These are phyloP conservation scores for Eulithis testata DNA, from an alignment of 2,888 invertebrate genomes.

Conservation along the genomic window DNA sequence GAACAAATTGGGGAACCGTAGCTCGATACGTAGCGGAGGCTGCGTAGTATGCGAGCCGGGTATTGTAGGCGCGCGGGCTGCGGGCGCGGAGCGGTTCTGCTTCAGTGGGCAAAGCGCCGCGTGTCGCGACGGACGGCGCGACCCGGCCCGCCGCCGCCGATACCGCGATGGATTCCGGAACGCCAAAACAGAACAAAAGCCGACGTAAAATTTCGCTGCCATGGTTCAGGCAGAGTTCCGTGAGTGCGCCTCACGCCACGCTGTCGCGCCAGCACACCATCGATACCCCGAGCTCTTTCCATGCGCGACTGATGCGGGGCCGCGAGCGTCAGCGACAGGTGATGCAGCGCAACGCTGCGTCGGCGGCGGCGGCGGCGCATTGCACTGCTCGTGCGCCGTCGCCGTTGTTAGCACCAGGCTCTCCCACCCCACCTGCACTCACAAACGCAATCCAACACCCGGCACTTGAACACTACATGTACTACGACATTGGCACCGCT, in stretches of 20 bases:
- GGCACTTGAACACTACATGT: slow-evolving; percentile 16
- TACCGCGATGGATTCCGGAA: slow-evolving; percentile 59
- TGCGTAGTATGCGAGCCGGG: slow-evolving; percentile 71
- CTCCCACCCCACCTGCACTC: slow-evolving; percentile 49
- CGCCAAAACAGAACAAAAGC: slow-evolving; percentile 86
- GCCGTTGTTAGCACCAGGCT: slow-evolving; percentile 2
- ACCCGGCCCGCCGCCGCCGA: slow-evolving; percentile 57
- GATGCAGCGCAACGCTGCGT: slow-evolving; percentile 49
- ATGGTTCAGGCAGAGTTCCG: slow-evolving; percentile 94
- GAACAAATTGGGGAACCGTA: slow-evolving; percentile 71
- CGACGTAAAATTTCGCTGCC: slow-evolving; percentile 94
- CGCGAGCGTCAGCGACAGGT: slow-evolving; percentile 84
- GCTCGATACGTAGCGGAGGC: slow-evolving; percentile 78
- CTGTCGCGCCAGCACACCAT: slow-evolving; percentile 95
- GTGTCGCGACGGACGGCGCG: slow-evolving; percentile 69
- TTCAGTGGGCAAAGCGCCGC: slow-evolving; percentile 68
- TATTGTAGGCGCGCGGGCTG: slow-evolving; percentile 50
- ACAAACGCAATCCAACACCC: slow-evolving; percentile 7
- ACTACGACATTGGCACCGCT: slow-evolving; percentile 23
- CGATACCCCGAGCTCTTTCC: slow-evolving; percentile 94
- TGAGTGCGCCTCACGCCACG: slow-evolving; percentile 88
- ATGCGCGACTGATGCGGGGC: slow-evolving; percentile 89
- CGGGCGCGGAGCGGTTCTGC: slow-evolving; percentile 46
- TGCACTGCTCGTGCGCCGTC: no score
- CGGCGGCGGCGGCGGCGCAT: slow-evolving; percentile 5